Evolutionary conservation across 2,888 invertebrate genomes (phyloP).

Genomic region (Oasisia sp.): DNA sequence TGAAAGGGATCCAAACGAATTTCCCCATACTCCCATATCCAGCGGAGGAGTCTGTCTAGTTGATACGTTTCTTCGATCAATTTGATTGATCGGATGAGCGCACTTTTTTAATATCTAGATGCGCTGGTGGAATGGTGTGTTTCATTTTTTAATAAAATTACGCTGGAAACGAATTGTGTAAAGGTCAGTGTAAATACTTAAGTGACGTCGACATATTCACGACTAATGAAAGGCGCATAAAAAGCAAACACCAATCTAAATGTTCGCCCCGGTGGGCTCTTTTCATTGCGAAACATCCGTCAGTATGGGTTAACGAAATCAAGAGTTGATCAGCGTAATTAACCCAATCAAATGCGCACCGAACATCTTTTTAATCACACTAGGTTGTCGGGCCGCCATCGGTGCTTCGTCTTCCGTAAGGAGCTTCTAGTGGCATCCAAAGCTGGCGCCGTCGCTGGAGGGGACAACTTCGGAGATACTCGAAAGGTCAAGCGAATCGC

Average conservation of each 20-base stretch:
- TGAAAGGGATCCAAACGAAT: background rate
- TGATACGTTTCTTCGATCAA: background rate
- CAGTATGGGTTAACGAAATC: background rate
- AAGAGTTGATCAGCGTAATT: background rate
- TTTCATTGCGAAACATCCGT: background rate
- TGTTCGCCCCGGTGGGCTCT: background rate
- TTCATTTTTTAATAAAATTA: background rate
- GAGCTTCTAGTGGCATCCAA: background rate
- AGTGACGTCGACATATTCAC: background rate
- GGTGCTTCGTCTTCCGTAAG: background rate
- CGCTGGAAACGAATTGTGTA: background rate
- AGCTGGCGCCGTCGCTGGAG: background rate
- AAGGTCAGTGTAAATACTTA: background rate
- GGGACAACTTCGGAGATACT: background rate
- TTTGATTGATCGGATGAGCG: background rate
- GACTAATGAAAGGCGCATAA: background rate
- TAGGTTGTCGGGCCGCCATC: background rate
- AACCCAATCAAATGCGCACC: slow-evolving; percentile 6
- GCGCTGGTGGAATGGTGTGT: background rate
- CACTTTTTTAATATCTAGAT: background rate
- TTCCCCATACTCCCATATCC: background rate
- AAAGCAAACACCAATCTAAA: background rate
- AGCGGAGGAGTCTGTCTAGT: background rate
- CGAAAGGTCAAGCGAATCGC: background rate
- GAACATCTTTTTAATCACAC: background rate